phyloP scores from a whole-genome alignment of 2,888 invertebrate genomes.

The Melieria picta region DNA sequence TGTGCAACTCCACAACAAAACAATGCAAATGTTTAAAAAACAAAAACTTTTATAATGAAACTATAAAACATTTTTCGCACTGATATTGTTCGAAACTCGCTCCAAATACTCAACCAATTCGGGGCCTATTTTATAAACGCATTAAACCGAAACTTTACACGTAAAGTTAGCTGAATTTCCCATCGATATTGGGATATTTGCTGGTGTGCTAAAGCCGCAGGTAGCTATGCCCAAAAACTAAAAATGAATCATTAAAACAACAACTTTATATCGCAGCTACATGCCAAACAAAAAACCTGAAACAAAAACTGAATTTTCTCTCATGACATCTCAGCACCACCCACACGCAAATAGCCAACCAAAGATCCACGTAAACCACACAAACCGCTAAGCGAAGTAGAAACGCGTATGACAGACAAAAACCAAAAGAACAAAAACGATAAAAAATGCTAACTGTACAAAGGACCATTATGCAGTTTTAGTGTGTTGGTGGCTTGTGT shows the following conservation, averaged over 20 bases:
- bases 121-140: not conserved
- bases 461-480: not conserved
- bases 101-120: slow-evolving; percentile 7
- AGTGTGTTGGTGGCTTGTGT: no score
- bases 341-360: no score
- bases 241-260: slow-evolving; percentile 33
- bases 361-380: no score
- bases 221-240: slow-evolving; percentile 56
- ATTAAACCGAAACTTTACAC: slow-evolving; percentile 31
- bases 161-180: slow-evolving; percentile 76
- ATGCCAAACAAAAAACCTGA: slow-evolving; percentile 19
- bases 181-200: slow-evolving; percentile 79
- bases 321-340: no score
- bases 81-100: slow-evolving; percentile 12
- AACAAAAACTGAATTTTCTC: slow-evolving; percentile 34
- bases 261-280: slow-evolving; percentile 35
- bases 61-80: slow-evolving; percentile 1
- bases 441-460: not conserved
- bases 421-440: no score
- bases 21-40: slow-evolving; percentile 20
- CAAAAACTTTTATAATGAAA: slow-evolving; percentile 13
- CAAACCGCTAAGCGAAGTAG: not conserved
- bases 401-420: not conserved
- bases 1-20: slow-evolving; percentile 31
- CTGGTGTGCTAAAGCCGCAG: slow-evolving; percentile 76